Evolutionary conservation across 2,797 vertebrate genomes (phyloP).

Genomic region (Spinibarbus caldwelli): DNA sequence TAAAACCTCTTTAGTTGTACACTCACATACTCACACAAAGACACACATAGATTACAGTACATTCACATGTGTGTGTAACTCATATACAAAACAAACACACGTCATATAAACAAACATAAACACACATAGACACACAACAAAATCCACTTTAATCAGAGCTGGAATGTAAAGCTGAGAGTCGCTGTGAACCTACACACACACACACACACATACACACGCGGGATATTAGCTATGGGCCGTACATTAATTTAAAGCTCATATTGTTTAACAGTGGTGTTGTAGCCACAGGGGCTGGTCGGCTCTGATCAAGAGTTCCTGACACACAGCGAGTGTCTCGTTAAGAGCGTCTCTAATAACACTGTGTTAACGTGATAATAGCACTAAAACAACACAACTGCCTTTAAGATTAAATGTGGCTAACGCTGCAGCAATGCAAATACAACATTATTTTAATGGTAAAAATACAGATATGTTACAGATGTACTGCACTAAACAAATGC

Average conservation of each 20-base stretch:
- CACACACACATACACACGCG: not conserved
- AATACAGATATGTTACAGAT: slow-evolving; percentile 5
- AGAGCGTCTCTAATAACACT: slow-evolving; percentile 29
- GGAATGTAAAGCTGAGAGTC: slow-evolving; percentile 14
- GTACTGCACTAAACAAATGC: not conserved
- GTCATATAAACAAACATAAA: not conserved
- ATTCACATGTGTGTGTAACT: not conserved
- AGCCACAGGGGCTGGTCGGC: not conserved
- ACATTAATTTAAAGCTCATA: slow-evolving; percentile 38
- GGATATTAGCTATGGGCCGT: slow-evolving; percentile 6
- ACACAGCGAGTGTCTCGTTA: slow-evolving; percentile 6
- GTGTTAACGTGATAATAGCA: slow-evolving; percentile 48
- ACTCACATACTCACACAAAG: not conserved
- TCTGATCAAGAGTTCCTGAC: slow-evolving; percentile 33
- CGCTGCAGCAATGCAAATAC: not conserved
- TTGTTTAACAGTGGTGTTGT: not conserved
- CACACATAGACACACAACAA: slow-evolving; percentile 3
- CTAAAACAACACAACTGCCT: slow-evolving; percentile 36
- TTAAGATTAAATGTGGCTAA: slow-evolving; percentile 23
- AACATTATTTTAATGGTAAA: not conserved
- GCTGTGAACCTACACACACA: not conserved
- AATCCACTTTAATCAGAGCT: slow-evolving; percentile 26
- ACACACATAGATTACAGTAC: not conserved
- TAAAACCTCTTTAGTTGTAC: not conserved
- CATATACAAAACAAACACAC: slow-evolving; percentile 11